Base-by-base conservation (phyloP, 2,797 vertebrate genomes). In the Hoplostethus atlanticus region DNA sequence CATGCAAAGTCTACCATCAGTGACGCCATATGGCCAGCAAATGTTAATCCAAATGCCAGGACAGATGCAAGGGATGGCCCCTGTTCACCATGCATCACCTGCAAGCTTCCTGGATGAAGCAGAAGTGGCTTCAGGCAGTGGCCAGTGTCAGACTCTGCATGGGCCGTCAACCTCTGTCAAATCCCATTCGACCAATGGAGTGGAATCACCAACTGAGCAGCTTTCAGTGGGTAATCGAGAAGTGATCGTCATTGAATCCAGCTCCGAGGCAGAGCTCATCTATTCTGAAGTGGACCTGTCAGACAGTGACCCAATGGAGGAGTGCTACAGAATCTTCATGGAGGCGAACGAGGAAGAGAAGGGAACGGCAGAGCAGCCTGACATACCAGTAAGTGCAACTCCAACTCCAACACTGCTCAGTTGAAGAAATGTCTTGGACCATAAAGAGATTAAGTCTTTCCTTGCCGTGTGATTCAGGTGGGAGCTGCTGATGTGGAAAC, bases 271-370 rank as follows among this genome's bases (percentile, higher is more conserved):
- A 3, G 80, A 90, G 63, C 84, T 89, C 11, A 74, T 68, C 38
- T 89, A 90, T 68, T 93, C 90, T 4, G 91, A 89, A 0, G 11
- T 92, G 28, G 93, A 92, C 1, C 7, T 87, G 57, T 96, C 94
- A 0, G 94, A 96, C 64, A 94, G 92, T 9, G 94, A 95, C 77
- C 88, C 94, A 3, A 88, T 93, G 88, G 95, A 96, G 65, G 95
- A 97, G 70, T 95, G 95, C 78, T 92, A 93, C 84, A 86, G 71
- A 65, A 96, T 96, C 84, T 97, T 96, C 79, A 93, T 95, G 94
- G 95, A 95, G 84, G 92, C 88, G 3, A 93, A 94, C 53, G 13
- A 82, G 4, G 76, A 87, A 13, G 74, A 79, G 8, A 76, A 73
- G 7, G 71, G 28, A 55, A 25, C 68, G 3, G 68, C 67, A 6